phyloP scores from a whole-genome alignment of 2,797 vertebrate species.

The Sardinella longiceps region DNA sequence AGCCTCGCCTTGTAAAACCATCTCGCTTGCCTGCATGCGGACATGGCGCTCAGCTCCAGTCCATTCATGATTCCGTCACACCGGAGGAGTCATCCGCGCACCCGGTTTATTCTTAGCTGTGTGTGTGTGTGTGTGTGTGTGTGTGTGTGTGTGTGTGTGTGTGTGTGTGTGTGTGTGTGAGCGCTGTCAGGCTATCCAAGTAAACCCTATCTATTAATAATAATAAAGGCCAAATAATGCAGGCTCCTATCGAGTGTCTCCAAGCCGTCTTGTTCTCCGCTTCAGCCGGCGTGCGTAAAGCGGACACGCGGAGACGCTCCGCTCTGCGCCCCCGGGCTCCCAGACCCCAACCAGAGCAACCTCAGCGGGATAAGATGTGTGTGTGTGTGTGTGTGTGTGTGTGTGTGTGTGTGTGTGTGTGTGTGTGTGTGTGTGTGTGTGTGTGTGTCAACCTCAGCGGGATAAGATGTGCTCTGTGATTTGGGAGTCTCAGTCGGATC shows the following conservation, averaged over 20 bases:
- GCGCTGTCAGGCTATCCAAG: conserved; percentile 63
- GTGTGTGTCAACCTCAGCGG: conserved; percentile 43
- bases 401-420: no score
- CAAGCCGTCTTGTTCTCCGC: not conserved
- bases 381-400: no score
- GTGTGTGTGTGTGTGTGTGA: no score
- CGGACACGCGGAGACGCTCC: no score
- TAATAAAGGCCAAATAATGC: conserved; percentile 61
- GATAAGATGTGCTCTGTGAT: conserved; percentile 54
- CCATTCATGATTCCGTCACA: conserved; percentile 55
- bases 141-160: no score
- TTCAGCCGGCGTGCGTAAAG: conserved; percentile 1
- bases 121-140: no score
- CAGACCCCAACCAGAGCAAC: conserved; percentile 34
- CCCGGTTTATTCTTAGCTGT: conserved; percentile 71
- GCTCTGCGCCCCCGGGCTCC: conserved; percentile 12
- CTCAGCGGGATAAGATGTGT: conserved; percentile 55
- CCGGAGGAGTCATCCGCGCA: conserved; percentile 28
- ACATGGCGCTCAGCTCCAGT: conserved; percentile 37
- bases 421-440: no score
- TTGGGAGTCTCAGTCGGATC: conserved; percentile 70
- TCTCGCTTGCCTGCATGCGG: conserved; percentile 49
- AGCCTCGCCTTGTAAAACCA: conserved; percentile 46
- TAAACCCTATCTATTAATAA: conserved; percentile 73
- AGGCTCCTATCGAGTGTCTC: conserved; percentile 61